Percentiles rank a stretch among this genome's conserved stretches.
Evolutionary conservation across 2,113 vertebrate genomes (phyloP).

Genomic region (Papio anubis): DNA sequence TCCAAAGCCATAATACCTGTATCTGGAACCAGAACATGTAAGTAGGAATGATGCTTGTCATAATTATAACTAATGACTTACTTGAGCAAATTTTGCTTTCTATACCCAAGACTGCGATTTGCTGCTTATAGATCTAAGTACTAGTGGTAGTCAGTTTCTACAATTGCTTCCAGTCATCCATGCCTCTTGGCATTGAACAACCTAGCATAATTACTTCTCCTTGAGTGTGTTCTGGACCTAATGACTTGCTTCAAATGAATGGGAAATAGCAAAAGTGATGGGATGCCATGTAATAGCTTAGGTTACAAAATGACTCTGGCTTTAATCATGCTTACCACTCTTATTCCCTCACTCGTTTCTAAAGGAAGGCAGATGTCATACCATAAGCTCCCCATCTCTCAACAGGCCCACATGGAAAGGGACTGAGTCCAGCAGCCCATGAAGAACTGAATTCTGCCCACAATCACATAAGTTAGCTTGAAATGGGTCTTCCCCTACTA

Average conservation of each 20-base stretch:
- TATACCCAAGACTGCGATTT: neutral
- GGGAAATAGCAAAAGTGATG: neutral
- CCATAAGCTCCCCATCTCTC: neutral
- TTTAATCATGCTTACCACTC: neutral
- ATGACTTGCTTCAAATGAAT: neutral
- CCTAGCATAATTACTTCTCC: fast-evolving
- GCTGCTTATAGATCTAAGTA: neutral
- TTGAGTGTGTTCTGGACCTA: neutral
- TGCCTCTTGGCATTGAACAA: too few species aligned
- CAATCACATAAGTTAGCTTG: neutral
- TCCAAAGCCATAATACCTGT: neutral
- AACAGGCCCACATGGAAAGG: neutral
- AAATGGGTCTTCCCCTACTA: neutral
- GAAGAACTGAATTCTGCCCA: neutral
- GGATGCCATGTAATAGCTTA: neutral
- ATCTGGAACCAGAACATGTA: neutral
- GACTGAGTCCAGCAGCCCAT: neutral
- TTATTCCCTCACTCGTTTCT: neutral
- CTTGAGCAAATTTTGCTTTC: neutral
- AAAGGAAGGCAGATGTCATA: neutral
- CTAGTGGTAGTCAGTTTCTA: neutral
- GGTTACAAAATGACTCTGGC: neutral
- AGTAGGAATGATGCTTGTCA: neutral
- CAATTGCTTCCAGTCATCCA: neutral
- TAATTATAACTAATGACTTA: neutral